These are phyloP conservation scores for Calameuta idolon DNA, from an alignment of 2,888 invertebrate species.

Conservation along the genomic window DNA sequence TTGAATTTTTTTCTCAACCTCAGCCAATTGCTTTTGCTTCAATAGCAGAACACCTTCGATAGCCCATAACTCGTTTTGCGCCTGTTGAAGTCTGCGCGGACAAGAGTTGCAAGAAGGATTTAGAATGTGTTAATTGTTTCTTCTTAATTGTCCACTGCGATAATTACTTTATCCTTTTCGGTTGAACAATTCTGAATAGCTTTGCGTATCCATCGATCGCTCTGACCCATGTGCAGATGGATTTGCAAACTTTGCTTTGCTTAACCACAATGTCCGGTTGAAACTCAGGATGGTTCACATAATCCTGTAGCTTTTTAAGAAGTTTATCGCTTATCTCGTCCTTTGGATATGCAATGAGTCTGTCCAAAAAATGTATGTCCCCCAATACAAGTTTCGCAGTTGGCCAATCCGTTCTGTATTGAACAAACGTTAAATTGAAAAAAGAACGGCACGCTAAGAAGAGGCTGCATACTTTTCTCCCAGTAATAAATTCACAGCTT, in stretches of 20 bases:
- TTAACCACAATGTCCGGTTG: constrained; percentile 85
- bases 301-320: constrained; percentile 83
- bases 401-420: constrained; percentile 84
- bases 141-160: neutral
- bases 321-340: constrained; percentile 84
- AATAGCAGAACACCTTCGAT: constrained; percentile 82
- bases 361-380: constrained; percentile 86
- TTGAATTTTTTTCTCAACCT: constrained; percentile 79
- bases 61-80: constrained; percentile 80
- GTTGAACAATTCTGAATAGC: constrained; percentile 88
- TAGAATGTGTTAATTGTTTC: too few species aligned
- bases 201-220: constrained; percentile 92
- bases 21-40: constrained; percentile 85
- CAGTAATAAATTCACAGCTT: constrained; percentile 87
- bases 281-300: constrained; percentile 88
- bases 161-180: constrained; percentile 81
- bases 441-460: neutral
- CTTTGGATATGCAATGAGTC: constrained; percentile 86
- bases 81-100: constrained; percentile 61
- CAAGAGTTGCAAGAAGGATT: neutral
- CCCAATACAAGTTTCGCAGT: constrained; percentile 84
- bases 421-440: constrained; percentile 7
- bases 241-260: constrained; percentile 89
- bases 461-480: constrained; percentile 76
- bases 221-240: constrained; percentile 92